Evolutionary conservation across 2,888 invertebrate genomes (phyloP).

Genomic region (Osmoderma eremita): DNA sequence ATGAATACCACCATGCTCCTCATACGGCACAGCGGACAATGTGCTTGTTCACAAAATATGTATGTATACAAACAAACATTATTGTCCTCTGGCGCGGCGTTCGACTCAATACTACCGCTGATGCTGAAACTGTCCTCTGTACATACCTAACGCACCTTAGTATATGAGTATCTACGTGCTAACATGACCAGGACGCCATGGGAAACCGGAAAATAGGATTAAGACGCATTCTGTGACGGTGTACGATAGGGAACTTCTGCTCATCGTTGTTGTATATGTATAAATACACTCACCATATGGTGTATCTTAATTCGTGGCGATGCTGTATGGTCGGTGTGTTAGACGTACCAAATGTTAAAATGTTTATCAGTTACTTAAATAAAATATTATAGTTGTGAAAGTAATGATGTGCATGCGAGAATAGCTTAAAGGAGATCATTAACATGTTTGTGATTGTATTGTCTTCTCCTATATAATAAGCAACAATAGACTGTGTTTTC

Average conservation of each 20-base stretch:
- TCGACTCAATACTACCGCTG: not conserved
- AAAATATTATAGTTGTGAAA: not conserved
- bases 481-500: too few relatives aligned
- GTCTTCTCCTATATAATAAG: too few relatives aligned
- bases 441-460: too few relatives aligned
- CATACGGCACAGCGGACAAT: conserved; percentile 22
- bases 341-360: too few relatives aligned
- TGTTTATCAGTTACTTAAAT: not conserved
- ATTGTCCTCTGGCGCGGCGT: conserved; percentile 7
- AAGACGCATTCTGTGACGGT: conserved; percentile 32
- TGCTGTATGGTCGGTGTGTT: too few relatives aligned
- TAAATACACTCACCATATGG: conserved; percentile 20
- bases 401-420: too few relatives aligned
- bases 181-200: not conserved
- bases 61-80: conserved; percentile 32
- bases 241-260: conserved; percentile 14
- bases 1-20: conserved; percentile 31
- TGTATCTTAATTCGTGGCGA: not conserved
- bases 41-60: conserved; percentile 46
- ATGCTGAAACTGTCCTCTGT: not conserved
- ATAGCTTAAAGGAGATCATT: too few relatives aligned
- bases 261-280: too few relatives aligned
- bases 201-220: conserved; percentile 38
- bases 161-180: not conserved
- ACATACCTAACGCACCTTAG: not conserved